Conservation (phyloP, 2,113 vertebrate genomes). For the Geothlypis trichas region DNA sequence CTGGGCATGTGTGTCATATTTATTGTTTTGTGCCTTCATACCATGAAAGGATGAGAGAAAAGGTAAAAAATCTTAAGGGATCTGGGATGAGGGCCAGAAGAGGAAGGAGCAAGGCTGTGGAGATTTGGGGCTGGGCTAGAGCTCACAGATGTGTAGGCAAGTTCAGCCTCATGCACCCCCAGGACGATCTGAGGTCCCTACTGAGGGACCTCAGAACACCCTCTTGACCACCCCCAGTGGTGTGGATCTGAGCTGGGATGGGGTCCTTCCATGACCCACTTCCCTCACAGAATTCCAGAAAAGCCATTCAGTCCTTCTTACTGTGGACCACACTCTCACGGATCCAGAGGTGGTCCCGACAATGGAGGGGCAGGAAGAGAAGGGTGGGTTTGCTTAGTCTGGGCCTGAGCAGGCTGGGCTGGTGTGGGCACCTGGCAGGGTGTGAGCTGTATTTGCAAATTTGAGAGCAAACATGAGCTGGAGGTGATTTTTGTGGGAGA, state of each 20-base stretch:
- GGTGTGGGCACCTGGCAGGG: background rate
- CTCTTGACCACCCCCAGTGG: background rate
- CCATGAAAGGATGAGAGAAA: background rate
- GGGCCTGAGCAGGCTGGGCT: background rate
- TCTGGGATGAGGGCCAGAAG: background rate
- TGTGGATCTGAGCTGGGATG: background rate
- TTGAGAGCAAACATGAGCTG: constrained; percentile 48
- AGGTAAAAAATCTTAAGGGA: background rate
- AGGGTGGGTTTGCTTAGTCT: background rate
- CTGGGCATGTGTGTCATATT: accelerated
- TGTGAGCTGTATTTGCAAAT: constrained; percentile 63
- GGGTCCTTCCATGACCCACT: background rate
- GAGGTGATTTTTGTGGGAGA: constrained; percentile 39
- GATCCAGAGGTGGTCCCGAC: background rate
- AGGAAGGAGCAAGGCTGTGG: background rate
- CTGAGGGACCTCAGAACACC: background rate
- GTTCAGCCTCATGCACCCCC: background rate
- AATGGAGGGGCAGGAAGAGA: background rate
- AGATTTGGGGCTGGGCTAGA: background rate
- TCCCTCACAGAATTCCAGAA: background rate
- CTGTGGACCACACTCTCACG: background rate
- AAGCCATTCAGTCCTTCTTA: background rate
- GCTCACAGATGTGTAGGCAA: background rate
- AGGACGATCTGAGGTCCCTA: too few relatives aligned
- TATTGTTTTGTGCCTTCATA: background rate